Conservation (phyloP, 2,888 invertebrate species). For the Sminthurides aquaticus region DNA sequence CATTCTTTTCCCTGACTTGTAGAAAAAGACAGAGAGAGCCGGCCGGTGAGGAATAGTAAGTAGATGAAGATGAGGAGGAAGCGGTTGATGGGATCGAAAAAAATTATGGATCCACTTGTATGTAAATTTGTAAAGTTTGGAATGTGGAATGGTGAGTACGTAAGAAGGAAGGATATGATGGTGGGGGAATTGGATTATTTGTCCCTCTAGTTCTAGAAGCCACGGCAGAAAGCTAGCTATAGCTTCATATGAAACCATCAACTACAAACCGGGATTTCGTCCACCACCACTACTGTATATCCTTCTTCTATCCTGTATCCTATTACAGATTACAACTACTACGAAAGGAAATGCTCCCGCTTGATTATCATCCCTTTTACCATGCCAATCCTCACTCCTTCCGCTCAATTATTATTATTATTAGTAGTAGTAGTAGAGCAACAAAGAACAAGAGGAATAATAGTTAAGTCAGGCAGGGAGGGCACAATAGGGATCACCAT, state of each 20-base stretch:
- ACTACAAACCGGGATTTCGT: no score
- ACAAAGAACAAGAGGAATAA: neutral
- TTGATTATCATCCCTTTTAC: no score
- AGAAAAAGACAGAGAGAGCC: neutral
- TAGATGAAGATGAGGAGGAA: neutral
- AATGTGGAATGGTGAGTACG: neutral
- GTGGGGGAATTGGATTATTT: neutral
- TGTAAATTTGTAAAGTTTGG: neutral
- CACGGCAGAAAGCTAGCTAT: no score
- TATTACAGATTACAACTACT: neutral
- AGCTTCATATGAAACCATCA: no score
- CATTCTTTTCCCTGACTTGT: no score
- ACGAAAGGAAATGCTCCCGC: neutral
- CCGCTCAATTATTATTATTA: conserved; percentile 1
- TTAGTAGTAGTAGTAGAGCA: no score
- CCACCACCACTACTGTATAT: no score
- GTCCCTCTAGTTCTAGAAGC: no score
- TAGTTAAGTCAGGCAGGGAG: neutral
- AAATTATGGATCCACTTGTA: neutral
- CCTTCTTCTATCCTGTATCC: neutral
- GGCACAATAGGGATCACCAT: no score
- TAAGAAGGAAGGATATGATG: no score
- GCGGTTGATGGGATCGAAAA: no score
- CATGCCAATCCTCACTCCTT: neutral
- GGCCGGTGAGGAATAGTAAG: neutral